Evolutionary conservation across 1,140 invertebrate genomes (phyloP), one percentile per base, ranked within the genome.

Genomic region (Sminthurides bifidus): DNA sequence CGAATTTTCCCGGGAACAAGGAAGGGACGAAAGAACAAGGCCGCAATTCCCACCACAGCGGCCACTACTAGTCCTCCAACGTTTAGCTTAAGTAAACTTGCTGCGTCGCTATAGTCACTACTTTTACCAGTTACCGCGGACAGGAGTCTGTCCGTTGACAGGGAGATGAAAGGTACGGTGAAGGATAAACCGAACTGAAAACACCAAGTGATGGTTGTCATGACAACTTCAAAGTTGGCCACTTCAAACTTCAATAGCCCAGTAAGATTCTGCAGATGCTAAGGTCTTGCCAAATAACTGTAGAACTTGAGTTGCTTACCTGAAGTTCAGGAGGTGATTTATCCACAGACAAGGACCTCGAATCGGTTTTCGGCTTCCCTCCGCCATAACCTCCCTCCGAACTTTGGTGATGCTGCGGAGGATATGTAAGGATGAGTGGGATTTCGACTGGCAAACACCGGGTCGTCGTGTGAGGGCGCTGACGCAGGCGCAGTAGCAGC

Each of bases 81-180:
- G 21, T 64, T 64, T 26, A 64, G 38, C 38, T 64, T 64, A 8
- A 64, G 17, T 0, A 64, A 40, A 46, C 52, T 58, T 5, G 61
- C 33, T 6, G 58, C 46, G 27, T 61, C 55, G 23, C 50, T 33
- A 21, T 43, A 38, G 17, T 50, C 37, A 41, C 46, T 38, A 2
- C 38, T 31, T 8, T 33, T 44, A 2, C 52, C 52, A 14, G 30
- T 23, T 23, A 53, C 38, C 15, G 46, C 51, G 14, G 27, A 19
- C 6, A 59, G 8, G 1, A 64, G 53, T 23, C 52, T 45, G 26
- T 64, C 56, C 15, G 62, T 64, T 14, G 62, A 60, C n/a, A 64
- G 30, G 2, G 56, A 59, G 1, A 64, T 54, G 29, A 64, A 64
- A 1, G 62, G 62, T 21, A 64, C 59, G 2, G 62, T 64, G 50